These are phyloP conservation scores for Trachops cirrhosus DNA, from an alignment of 2,797 vertebrate species.

Conservation along the genomic window DNA sequence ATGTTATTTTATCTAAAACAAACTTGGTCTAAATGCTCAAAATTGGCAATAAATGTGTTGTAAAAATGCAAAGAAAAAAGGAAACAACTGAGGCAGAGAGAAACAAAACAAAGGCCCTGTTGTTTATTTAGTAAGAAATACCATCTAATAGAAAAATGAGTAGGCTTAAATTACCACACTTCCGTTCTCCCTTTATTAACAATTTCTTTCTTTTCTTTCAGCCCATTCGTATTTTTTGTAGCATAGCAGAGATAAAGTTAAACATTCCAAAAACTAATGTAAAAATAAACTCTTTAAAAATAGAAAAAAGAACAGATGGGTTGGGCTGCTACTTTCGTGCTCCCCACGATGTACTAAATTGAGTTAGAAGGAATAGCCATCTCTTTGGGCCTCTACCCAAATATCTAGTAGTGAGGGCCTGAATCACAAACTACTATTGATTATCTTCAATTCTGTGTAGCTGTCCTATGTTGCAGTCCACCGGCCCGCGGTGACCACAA, in stretches of 20 bases:
- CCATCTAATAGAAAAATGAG: neutral
- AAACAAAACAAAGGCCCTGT: neutral
- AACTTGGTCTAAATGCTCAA: too few species aligned
- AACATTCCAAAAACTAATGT: slow-evolving; percentile 22
- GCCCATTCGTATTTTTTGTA: neutral
- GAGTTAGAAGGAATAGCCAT: slow-evolving; percentile 1
- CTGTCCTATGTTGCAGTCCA: too few species aligned
- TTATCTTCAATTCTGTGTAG: neutral
- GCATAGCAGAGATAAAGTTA: neutral
- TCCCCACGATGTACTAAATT: neutral
- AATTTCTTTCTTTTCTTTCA: neutral
- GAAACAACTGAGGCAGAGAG: neutral
- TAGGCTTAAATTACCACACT: neutral
- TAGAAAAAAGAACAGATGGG: slow-evolving; percentile 27
- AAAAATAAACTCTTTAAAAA: slow-evolving; percentile 61
- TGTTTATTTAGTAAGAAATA: neutral
- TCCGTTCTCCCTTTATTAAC: neutral
- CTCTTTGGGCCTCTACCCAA: neutral
- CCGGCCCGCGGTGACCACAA: too few species aligned
- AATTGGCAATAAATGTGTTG: too few species aligned
- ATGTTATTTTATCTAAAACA: too few species aligned
- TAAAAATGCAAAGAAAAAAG: too few species aligned
- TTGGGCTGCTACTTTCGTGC: neutral
- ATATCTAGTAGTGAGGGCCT: neutral
- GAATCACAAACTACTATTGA: neutral